phyloP scores from a whole-genome alignment of 2,797 vertebrate genomes.

The Enteromius afrohamiltoni region DNA sequence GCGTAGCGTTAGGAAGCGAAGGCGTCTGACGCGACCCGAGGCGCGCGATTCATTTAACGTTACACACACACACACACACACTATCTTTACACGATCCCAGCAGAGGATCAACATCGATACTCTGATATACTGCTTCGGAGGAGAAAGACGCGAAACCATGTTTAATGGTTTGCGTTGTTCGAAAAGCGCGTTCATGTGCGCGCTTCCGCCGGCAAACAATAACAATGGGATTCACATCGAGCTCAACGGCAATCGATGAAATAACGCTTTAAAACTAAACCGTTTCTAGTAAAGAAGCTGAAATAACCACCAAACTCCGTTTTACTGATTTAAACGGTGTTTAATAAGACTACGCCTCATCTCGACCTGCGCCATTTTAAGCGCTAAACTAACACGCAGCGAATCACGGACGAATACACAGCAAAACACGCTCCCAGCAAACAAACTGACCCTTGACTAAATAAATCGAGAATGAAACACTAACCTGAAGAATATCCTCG shows the following conservation, averaged over 20 bases:
- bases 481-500: constrained; percentile 44
- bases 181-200: background rate
- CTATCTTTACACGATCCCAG: too few species aligned
- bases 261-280: background rate
- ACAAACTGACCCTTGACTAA: fast-evolving
- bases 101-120: background rate
- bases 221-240: background rate
- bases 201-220: background rate
- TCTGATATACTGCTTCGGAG: fast-evolving
- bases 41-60: background rate
- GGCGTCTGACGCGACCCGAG: background rate
- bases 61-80: too few species aligned
- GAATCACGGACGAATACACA: background rate
- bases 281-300: fast-evolving
- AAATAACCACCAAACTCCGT: fast-evolving
- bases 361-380: constrained; percentile 12
- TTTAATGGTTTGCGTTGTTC: background rate
- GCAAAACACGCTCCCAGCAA: background rate
- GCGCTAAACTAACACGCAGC: background rate
- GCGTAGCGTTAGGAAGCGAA: background rate
- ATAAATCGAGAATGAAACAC: background rate
- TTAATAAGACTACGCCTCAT: background rate
- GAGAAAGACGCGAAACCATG: too few species aligned
- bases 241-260: background rate
- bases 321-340: background rate